Percentiles rank a stretch among this genome's conserved stretches.
phyloP scores from a whole-genome alignment of 2,113 vertebrate genomes.

The Lipophrys pholis region DNA sequence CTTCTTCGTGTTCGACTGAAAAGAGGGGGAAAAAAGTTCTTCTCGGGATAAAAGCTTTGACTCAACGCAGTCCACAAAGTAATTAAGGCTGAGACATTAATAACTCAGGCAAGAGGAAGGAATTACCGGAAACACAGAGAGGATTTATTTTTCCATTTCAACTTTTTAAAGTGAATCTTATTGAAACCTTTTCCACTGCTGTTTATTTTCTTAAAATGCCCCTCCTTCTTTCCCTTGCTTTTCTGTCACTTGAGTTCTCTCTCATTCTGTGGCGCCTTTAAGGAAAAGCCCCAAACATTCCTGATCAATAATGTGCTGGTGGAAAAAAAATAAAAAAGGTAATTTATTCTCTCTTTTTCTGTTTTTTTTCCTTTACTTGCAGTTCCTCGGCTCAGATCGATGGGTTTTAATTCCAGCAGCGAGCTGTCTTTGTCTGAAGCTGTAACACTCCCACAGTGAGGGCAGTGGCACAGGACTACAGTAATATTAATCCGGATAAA shows the following conservation, averaged over 20 bases:
- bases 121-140: slow-evolving; percentile 61
- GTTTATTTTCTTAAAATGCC: slow-evolving; percentile 42
- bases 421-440: slow-evolving; percentile 29
- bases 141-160: slow-evolving; percentile 68
- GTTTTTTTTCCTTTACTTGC: slow-evolving; percentile 20
- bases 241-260: slow-evolving; percentile 37
- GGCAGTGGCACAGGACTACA: not conserved
- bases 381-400: slow-evolving; percentile 37
- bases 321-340: slow-evolving; percentile 43
- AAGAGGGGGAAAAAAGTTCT: slow-evolving; percentile 32
- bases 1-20: slow-evolving; percentile 52
- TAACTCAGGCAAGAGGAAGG: slow-evolving; percentile 56
- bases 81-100: slow-evolving; percentile 72
- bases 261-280: slow-evolving; percentile 21
- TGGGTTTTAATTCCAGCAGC: slow-evolving; percentile 46
- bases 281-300: slow-evolving; percentile 45
- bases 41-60: slow-evolving; percentile 53
- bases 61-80: slow-evolving; percentile 60
- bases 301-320: slow-evolving; percentile 59
- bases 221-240: not conserved
- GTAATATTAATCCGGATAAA: slow-evolving; percentile 26
- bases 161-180: slow-evolving; percentile 46
- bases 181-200: slow-evolving; percentile 47
- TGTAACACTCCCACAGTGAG: not conserved
- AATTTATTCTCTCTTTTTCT: slow-evolving; percentile 42